Evolutionary conservation across 2,888 invertebrate species (phyloP).

Genomic region (Drosophila testacea): DNA sequence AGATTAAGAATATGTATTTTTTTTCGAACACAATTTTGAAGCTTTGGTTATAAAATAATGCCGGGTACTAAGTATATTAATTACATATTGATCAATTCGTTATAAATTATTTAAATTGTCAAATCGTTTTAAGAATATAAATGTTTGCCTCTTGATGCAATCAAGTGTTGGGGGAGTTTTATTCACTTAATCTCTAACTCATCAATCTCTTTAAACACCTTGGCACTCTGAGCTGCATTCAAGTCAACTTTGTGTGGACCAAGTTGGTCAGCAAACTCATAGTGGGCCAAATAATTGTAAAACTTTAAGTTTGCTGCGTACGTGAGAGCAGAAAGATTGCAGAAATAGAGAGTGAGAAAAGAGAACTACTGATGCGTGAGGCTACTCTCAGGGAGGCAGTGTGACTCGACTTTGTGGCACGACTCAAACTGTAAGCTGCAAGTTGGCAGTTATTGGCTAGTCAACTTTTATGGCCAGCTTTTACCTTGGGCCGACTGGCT

Average conservation of each 20-base stretch:
- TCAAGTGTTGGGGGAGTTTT: background rate
- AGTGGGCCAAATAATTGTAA: conserved; percentile 61
- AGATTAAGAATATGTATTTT: too few species aligned
- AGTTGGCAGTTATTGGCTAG: conserved; percentile 25
- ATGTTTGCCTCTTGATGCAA: conserved; percentile 1
- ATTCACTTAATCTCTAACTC: conserved; percentile 7
- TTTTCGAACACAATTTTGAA: too few species aligned
- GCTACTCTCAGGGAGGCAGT: background rate
- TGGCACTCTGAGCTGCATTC: conserved; percentile 25
- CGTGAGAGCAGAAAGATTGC: conserved; percentile 50
- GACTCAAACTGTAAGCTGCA: background rate
- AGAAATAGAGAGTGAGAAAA: background rate
- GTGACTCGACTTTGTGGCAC: conserved; percentile 46
- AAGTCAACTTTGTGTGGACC: conserved; percentile 42
- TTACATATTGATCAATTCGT: too few species aligned
- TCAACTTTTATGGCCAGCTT: conserved; percentile 32
- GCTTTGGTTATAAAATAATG: too few species aligned
- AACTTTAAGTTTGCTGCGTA: conserved; percentile 59
- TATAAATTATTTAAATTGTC: background rate
- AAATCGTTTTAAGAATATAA: background rate
- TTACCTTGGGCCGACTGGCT: conserved; percentile 8
- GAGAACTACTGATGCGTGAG: conserved; percentile 24
- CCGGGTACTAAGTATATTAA: too few species aligned
- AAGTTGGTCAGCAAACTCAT: conserved; percentile 50
- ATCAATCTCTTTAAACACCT: conserved; percentile 26